These are phyloP conservation scores for Beroe ovata DNA, from an alignment of 37 sponge, comb jelly and placozoan species.

Conservation along the genomic window DNA sequence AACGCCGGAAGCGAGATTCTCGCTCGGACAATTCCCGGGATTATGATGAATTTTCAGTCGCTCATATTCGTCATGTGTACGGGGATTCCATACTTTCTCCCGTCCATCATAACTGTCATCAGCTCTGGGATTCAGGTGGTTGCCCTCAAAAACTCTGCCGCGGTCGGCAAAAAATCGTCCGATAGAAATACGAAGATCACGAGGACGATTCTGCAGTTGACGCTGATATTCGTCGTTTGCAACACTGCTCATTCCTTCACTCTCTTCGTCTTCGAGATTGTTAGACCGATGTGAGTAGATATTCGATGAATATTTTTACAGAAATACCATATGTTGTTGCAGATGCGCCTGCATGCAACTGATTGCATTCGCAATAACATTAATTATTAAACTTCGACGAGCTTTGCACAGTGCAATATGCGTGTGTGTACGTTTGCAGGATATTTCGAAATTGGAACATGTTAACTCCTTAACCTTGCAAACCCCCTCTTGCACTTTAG, in stretches of 20 bases:
- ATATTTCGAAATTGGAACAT: no score
- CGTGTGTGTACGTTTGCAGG: no score
- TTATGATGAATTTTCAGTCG: neutral
- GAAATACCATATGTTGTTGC: no score
- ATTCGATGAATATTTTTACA: no score
- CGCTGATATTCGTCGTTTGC: constrained; percentile 37
- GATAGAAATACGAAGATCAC: constrained; percentile 55
- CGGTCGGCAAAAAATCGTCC: constrained; percentile 8
- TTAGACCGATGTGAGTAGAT: constrained; percentile 6
- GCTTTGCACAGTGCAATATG: no score
- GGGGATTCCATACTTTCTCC: constrained; percentile 39
- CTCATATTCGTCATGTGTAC: constrained; percentile 35
- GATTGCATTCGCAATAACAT: no score
- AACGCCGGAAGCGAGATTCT: constrained; percentile 24
- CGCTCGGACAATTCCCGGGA: neutral
- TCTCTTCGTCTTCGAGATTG: constrained; percentile 2
- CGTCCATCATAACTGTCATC: constrained; percentile 38
- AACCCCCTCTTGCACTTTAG: no score
- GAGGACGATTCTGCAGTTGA: constrained; percentile 33
- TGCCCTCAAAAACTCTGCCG: constrained; percentile 5
- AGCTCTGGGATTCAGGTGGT: constrained; percentile 39
- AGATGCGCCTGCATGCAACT: no score
- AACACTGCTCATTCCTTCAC: constrained; percentile 60
- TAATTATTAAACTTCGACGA: no score
- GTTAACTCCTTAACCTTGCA: no score